phyloP scores from a whole-genome alignment of 2,113 vertebrate species.

The Oryctolagus cuniculus region mOryCun1.1 NC_091441.1:46313501-46314000 shows the following conservation, averaged over 20 bases:
- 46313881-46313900: background rate
- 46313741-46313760: background rate
- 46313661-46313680: background rate
- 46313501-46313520: slow-evolving; percentile 51
- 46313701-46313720: background rate
- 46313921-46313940: background rate
- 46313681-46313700: background rate
- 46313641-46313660: background rate
- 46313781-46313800: slow-evolving; percentile 7
- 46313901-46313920: background rate
- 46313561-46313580: background rate
- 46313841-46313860: background rate
- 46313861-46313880: background rate
- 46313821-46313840: background rate
- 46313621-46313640: background rate
- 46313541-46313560: slow-evolving; percentile 26
- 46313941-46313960: background rate
- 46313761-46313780: background rate
- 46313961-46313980: background rate
- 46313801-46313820: background rate
- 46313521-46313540: slow-evolving; percentile 2
- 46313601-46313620: background rate
- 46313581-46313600: background rate
- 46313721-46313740: slow-evolving; percentile 17
- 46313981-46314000: background rate